Conservation (phyloP, 2,888 invertebrate species). For the Dryobota labecula region DNA sequence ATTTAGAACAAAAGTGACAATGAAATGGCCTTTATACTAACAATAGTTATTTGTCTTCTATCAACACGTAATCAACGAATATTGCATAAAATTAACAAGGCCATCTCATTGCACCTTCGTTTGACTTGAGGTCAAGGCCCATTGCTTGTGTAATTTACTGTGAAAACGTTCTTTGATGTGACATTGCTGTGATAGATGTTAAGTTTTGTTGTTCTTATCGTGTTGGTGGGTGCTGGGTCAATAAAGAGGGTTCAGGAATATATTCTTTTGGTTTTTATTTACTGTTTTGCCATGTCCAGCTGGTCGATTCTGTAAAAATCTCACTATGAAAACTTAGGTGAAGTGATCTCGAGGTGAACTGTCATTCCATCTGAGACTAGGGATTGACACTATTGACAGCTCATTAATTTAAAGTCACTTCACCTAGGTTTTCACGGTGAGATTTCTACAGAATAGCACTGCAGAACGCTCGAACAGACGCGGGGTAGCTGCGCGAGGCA, state of each 20-base stretch:
- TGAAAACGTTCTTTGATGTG: conserved; percentile 64
- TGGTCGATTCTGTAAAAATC: too few relatives aligned
- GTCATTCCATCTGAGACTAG: too few relatives aligned
- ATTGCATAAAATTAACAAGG: conserved; percentile 55
- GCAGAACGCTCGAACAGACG: neutral
- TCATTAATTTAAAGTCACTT: too few relatives aligned
- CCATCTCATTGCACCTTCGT: conserved; percentile 29
- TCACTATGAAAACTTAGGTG: too few relatives aligned
- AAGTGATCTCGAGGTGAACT: too few relatives aligned
- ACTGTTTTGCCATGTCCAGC: neutral
- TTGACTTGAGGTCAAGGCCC: conserved; percentile 46
- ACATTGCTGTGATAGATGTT: conserved; percentile 87
- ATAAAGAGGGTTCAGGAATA: conserved; percentile 85
- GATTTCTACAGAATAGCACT: too few relatives aligned
- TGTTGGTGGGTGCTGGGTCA: conserved; percentile 83
- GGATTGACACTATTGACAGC: too few relatives aligned
- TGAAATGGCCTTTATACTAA: conserved; percentile 44
- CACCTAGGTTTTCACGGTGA: too few relatives aligned
- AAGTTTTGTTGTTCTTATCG: conserved; percentile 78
- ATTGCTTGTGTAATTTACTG: conserved; percentile 47
- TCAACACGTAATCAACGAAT: conserved; percentile 52
- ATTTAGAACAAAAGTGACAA: conserved; percentile 43
- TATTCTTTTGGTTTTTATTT: conserved; percentile 60
- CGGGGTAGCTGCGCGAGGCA: neutral
- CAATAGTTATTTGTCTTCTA: conserved; percentile 53